Evolutionary conservation across 2,113 vertebrate species (phyloP).

Genomic region (Alligator mississippiensis): DNA sequence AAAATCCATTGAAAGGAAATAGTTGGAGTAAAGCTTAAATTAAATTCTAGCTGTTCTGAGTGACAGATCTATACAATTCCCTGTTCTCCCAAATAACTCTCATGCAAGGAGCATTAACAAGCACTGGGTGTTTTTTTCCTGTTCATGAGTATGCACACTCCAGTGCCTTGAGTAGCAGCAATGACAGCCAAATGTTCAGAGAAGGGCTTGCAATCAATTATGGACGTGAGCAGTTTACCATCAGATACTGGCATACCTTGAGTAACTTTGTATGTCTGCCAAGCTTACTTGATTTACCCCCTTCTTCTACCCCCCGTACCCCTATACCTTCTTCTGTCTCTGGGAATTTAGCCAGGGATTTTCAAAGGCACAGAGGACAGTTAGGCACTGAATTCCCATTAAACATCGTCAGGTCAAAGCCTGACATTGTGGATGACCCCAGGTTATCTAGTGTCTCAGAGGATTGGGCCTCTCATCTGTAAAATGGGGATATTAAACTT

Average conservation of each 20-base stretch:
- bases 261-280: neutral
- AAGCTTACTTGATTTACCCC: neutral
- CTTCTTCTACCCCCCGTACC: neutral
- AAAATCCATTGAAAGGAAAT: slow-evolving; percentile 55
- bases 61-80: slow-evolving; percentile 60
- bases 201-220: slow-evolving; percentile 35
- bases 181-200: slow-evolving; percentile 57
- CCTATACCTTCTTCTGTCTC: neutral
- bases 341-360: neutral
- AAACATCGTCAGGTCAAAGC: slow-evolving; percentile 11
- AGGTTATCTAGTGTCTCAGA: slow-evolving; percentile 33
- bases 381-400: slow-evolving; percentile 31
- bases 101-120: slow-evolving; percentile 52
- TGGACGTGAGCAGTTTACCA: slow-evolving; percentile 12
- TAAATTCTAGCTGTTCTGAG: slow-evolving; percentile 38
- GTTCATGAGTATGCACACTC: slow-evolving; percentile 52
- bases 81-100: slow-evolving; percentile 40
- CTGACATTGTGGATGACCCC: slow-evolving; percentile 16
- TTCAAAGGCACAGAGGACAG: slow-evolving; percentile 29
- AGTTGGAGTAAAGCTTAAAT: slow-evolving; percentile 62
- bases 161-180: slow-evolving; percentile 51
- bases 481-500: neutral
- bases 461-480: slow-evolving; percentile 18
- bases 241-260: neutral
- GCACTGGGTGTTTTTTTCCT: slow-evolving; percentile 48